Base-by-base conservation (phyloP, 2,888 invertebrate genomes). In the Cheilosia scutellata region DNA sequence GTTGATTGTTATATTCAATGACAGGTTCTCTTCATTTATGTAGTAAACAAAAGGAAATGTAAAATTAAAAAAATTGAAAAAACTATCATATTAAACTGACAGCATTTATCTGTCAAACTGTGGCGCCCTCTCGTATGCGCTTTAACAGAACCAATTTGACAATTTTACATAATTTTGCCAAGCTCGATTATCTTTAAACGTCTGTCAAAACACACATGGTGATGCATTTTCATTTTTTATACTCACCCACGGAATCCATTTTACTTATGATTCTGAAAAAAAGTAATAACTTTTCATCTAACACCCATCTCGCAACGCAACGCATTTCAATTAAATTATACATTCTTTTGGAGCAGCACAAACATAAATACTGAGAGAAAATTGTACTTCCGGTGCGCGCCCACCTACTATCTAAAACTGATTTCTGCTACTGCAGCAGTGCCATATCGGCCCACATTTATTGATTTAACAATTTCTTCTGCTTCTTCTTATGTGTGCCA, bases 381-480 rank as follows among this genome's bases (percentile, higher is more conserved):
- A 1, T 0, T 37, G 53, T 55, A 66, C 58, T 84, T 84, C 84
- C 84, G 84, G 84, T 80, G 80, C 65, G 37, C 37, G 37, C 11
- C 84, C 80, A 80, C 84, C 66, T 55, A 75, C 71, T 20, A 20
- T 9, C 53, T 47, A 70, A 60, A 27, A 25, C n/a, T 20, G 37
- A 33, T 27, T 29, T 16, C 68, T 58, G 84, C 80, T 80, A 65
- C 70, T 75, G 70, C 80, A 77, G 53, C 71, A 79, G 33, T 63
- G 51, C 33, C 63, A 70, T 55, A 60, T 31, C 74, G 49, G 53
- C 84, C 84, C 84, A 84, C 84, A 80, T 84, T 70, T 71, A 80
- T 80, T 84, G 84, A 84, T 84, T 80, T 66, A 84, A 37, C 78
- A 84, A 49, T 75, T 74, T 47, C 1, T 4, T 11, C 37, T 37